Base-by-base conservation (phyloP, 2,797 vertebrate species). In the Poecilia velifera region DNA sequence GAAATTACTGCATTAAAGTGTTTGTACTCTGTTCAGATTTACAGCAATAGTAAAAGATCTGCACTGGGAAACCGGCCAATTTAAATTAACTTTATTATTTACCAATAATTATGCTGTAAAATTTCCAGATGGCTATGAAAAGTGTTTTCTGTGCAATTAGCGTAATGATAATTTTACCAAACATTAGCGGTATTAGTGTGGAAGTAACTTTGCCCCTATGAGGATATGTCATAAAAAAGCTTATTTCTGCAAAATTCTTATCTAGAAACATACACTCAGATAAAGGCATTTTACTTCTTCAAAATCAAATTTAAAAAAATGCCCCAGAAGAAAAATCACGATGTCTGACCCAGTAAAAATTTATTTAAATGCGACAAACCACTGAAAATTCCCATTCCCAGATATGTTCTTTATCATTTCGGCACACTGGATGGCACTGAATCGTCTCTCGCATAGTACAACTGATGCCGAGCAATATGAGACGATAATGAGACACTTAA, bases 351-450 rank as follows among this genome's bases (percentile, higher is more conserved):
- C 45, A 81, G 79, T 84, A 57, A 73, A 51, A 72, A 70, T 89
- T 91, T 92, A 94, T 93, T 94, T 88, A 66, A 82, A 28, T 79
- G 64, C 73, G 49, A 80, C 51, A 57, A 82, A 77, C 49, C 55
- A 49, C 51, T 77, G 73, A 78, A 31, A 20, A 88, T 68, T 59
- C 77, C 36, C 39, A 36, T 73, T 87, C 76, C 76, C 77, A 72
- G 74, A 85, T 20, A 4, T 16, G 36, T 49, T 46, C 47, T 20
- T 82, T 53, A 78, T 59, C 2, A 0, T 74, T 73, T 70, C 22
- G 1, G 10, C 39, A 41, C 20, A 68, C 20, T n/a, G 36, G 34
- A 41, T 22, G 62, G 34, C 14, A 39, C 14, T 12, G 12, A 64
- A 64, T 34, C 31, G 25, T 55, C 31, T 64, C 51, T 25, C 20